Base-by-base conservation (phyloP, 2,113 vertebrate species). In the Dermatemys mawii region DNA sequence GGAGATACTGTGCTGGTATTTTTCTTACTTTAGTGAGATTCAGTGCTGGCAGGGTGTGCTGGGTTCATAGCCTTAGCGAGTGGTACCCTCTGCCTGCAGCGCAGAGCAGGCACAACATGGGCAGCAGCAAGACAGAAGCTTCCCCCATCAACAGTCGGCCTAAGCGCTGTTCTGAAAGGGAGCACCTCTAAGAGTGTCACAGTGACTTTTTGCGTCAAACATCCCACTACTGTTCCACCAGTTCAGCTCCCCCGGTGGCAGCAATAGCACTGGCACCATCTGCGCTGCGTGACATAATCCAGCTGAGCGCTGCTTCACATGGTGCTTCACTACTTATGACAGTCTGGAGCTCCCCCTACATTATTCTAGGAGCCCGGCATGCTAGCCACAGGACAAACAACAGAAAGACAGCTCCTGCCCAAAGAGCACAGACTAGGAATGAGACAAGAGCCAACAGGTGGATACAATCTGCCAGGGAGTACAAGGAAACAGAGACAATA, bases 1-100 rank as follows among this genome's bases (percentile, higher is more conserved):
- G 83, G 78, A 1, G 3, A 53, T 5, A 10, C 46, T 1, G 0
- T 1, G 7, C 3, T 27, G 2, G 24, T 0, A 0, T 1, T 0
- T 1, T 9, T n/a, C 2, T 48, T 11, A 1, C 54, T 60, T 1
- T 6, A 53, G 86, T 53, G 41, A n/a, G n/a, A n/a, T n/a, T n/a
- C n/a, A n/a, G n/a, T n/a, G n/a, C 79, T 27, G 4, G 9, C n/a
- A 32, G 3, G 16, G 41, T 81, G 8, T 1, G 0, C 49, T 27
- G 32, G 17, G 44, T 12, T 29, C 75, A 4, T 2, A 24, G 1
- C 1, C 0, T n/a, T 17, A 2, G 63, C 12, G 16, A 17, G 60
- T 35, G 14, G 57, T 14, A 6, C 29, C 60, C 60, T 67, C 35
- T 67, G 35, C 35, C 8, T 2, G 60, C 60, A n/a, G 32, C 8